Percentiles rank a stretch among this genome's conserved stretches.
phyloP scores from a whole-genome alignment of 2,888 invertebrate species.

The Sarcophaga rosellei region DNA sequence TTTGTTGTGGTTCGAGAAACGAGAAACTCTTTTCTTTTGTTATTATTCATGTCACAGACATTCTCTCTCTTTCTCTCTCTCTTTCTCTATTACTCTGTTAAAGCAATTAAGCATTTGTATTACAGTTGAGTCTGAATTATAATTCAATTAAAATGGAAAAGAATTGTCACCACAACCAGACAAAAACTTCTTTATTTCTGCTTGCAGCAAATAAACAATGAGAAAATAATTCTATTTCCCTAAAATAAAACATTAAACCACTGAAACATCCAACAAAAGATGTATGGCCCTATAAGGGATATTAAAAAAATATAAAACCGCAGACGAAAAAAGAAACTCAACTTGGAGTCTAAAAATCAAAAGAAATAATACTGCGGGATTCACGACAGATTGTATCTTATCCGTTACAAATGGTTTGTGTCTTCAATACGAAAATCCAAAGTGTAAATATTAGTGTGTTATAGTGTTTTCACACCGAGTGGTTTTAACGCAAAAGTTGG shows the following conservation, averaged over 20 bases:
- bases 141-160: constrained; percentile 37
- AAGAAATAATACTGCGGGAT: constrained; percentile 4
- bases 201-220: no score
- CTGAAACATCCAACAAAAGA: constrained; percentile 24
- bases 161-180: constrained; percentile 39
- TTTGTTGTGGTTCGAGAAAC: constrained; percentile 25
- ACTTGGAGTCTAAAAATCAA: no score
- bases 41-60: no score
- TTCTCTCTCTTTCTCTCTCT: not conserved
- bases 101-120: constrained; percentile 44
- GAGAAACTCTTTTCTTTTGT: no score
- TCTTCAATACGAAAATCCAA: no score
- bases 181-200: not conserved
- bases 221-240: not conserved
- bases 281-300: not conserved
- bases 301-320: constrained; percentile 22
- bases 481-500: no score
- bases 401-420: no score
- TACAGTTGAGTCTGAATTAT: constrained; percentile 21
- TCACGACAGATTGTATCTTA: no score
- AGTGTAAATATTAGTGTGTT: no score
- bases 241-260: not conserved
- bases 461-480: no score
- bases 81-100: constrained; percentile 18
- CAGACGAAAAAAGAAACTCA: not conserved